phyloP scores from a whole-genome alignment of 2,888 invertebrate species.

The Amphipyra berbera region DNA sequence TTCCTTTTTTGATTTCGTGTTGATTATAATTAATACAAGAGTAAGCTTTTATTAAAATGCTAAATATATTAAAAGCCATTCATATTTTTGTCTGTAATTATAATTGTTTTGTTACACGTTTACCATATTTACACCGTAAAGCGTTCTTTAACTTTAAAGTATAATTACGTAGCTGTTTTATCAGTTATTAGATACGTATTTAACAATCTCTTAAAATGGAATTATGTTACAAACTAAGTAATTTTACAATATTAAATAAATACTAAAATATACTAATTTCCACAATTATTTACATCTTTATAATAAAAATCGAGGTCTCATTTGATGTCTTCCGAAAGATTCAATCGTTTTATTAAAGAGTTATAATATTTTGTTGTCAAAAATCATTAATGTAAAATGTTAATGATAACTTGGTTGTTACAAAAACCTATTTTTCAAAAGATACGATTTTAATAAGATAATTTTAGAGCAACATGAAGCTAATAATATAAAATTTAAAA shows the following conservation, averaged over 20 bases:
- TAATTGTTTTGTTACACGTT: too few relatives aligned
- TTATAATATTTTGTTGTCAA: constrained; percentile 17
- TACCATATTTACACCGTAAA: too few relatives aligned
- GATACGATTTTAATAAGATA: constrained; percentile 18
- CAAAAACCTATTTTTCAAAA: constrained; percentile 6
- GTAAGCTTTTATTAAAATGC: too few relatives aligned
- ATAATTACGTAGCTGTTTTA: too few relatives aligned
- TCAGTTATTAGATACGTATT: too few relatives aligned
- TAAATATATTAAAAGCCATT: too few relatives aligned
- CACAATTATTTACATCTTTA: constrained; percentile 9
- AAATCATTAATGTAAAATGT: neutral
- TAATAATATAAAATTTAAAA: constrained; percentile 29
- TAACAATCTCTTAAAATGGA: too few relatives aligned
- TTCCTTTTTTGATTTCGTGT: too few relatives aligned
- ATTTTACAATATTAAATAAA: constrained; percentile 7
- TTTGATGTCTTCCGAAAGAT: constrained; percentile 49
- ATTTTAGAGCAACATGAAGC: constrained; percentile 40
- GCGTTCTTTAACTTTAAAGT: too few relatives aligned
- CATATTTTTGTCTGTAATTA: too few relatives aligned
- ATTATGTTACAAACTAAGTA: constrained; percentile 36
- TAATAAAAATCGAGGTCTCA: constrained; percentile 27
- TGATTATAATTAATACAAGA: too few relatives aligned
- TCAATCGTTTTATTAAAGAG: constrained; percentile 14
- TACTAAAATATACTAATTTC: constrained; percentile 8
- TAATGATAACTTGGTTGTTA: neutral